These are phyloP conservation scores for Phylloscopus trochilus DNA, from an alignment of 2,113 vertebrate species.

Conservation along the genomic window DNA sequence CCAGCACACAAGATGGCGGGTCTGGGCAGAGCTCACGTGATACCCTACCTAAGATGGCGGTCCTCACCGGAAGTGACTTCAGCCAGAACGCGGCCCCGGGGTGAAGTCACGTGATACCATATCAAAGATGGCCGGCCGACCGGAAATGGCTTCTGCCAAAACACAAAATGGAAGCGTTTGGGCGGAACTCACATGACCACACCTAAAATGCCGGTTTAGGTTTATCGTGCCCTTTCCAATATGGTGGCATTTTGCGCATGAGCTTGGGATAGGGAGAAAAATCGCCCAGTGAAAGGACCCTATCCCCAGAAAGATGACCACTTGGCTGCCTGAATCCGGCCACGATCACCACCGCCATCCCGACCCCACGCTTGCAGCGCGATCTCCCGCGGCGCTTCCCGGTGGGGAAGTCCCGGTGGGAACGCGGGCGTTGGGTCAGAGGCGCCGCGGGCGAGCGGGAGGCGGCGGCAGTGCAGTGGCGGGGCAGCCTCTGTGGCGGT, in stretches of 20 bases:
- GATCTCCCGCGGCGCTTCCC: background rate
- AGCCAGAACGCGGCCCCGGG: background rate
- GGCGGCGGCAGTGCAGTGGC: background rate
- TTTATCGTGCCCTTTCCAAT: rapidly evolving
- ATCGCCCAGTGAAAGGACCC: rapidly evolving
- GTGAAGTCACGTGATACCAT: too few relatives aligned
- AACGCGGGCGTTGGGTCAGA: background rate
- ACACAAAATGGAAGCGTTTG: too few relatives aligned
- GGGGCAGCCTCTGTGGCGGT: background rate
- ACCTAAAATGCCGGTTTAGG: background rate
- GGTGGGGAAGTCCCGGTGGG: too few relatives aligned
- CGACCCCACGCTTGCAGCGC: background rate
- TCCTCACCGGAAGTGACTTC: rapidly evolving
- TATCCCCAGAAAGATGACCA: rapidly evolving
- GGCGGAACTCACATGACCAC: background rate
- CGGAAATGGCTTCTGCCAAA: background rate
- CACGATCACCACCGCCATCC: background rate
- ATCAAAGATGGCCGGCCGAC: rapidly evolving
- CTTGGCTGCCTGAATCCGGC: background rate
- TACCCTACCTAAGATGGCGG: background rate
- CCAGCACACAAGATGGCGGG: background rate
- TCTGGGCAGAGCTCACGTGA: rapidly evolving
- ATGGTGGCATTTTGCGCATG: rapidly evolving
- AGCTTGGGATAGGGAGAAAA: rapidly evolving
- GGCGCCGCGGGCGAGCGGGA: background rate